phyloP scores from a whole-genome alignment of 2,888 invertebrate species.

The Caenorhabditis virilis region DNA sequence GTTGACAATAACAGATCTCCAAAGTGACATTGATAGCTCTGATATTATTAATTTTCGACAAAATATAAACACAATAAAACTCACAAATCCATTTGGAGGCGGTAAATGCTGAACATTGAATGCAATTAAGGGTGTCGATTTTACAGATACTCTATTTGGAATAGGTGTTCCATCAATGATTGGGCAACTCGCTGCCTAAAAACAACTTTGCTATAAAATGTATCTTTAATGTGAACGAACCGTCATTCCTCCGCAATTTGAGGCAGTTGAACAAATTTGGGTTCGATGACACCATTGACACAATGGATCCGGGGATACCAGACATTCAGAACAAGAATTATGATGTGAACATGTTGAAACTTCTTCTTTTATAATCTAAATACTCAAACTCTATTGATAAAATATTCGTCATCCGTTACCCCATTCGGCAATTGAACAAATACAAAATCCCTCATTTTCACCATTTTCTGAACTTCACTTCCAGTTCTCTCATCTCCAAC shows the following conservation, averaged over 20 bases:
- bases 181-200: constrained; percentile 34
- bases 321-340: constrained; percentile 68
- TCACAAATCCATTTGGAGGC: constrained; percentile 40
- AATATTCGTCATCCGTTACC: too few relatives aligned
- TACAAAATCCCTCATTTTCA: constrained; percentile 11
- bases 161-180: constrained; percentile 32
- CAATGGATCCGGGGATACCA: constrained; percentile 69
- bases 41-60: constrained; percentile 2
- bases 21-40: constrained; percentile 56
- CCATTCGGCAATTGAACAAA: constrained; percentile 31
- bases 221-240: too few relatives aligned
- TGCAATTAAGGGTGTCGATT: constrained; percentile 21
- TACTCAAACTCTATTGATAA: too few relatives aligned
- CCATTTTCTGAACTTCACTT: constrained; percentile 22
- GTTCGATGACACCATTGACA: constrained; percentile 71
- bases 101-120: constrained; percentile 46
- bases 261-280: constrained; percentile 57
- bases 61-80: neutral
- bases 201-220: neutral
- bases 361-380: constrained; percentile 67
- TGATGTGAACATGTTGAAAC: constrained; percentile 68
- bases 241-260: constrained; percentile 23
- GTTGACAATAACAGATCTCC: constrained; percentile 14
- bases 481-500: constrained; percentile 28
- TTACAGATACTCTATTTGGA: constrained; percentile 33